phyloP scores from a whole-genome alignment of 2,113 vertebrate genomes.

The Monopterus albus region DNA sequence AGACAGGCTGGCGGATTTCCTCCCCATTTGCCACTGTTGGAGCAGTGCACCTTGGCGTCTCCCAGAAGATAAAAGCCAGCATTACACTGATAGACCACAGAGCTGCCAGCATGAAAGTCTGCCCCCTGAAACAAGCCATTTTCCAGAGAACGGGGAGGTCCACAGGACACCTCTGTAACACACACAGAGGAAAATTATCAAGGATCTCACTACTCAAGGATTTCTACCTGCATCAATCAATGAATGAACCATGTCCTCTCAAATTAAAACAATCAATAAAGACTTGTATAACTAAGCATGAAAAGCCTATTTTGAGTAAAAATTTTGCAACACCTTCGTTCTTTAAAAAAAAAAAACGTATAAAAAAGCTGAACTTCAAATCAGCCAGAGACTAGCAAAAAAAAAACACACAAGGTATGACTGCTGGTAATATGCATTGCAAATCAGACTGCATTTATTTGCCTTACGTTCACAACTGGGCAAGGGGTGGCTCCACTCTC shows the following conservation, averaged over 20 bases:
- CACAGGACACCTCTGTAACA: conserved; percentile 90
- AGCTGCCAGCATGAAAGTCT: conserved; percentile 89
- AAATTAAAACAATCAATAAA: too few relatives aligned
- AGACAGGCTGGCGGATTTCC: conserved; percentile 91
- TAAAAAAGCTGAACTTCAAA: too few relatives aligned
- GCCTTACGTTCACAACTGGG: conserved; percentile 93
- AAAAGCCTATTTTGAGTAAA: too few relatives aligned
- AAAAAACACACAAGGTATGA: background rate
- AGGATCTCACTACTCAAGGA: background rate
- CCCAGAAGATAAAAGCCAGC: conserved; percentile 94
- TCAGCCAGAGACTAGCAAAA: background rate
- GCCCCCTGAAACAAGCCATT: conserved; percentile 89
- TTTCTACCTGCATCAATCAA: too few relatives aligned
- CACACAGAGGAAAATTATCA: background rate
- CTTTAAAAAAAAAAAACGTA: too few relatives aligned
- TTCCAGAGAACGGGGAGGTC: conserved; percentile 87
- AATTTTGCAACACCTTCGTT: too few relatives aligned
- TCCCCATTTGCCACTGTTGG: conserved; percentile 91
- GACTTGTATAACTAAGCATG: too few relatives aligned
- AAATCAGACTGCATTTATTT: background rate
- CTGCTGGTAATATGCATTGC: background rate
- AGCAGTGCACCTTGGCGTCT: conserved; percentile 90
- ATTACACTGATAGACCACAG: conserved; percentile 91
- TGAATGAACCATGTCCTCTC: too few relatives aligned
- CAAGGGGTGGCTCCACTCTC: conserved; percentile 92